phyloP scores from a whole-genome alignment of 2,888 invertebrate species.

The Apamea crenata region DNA sequence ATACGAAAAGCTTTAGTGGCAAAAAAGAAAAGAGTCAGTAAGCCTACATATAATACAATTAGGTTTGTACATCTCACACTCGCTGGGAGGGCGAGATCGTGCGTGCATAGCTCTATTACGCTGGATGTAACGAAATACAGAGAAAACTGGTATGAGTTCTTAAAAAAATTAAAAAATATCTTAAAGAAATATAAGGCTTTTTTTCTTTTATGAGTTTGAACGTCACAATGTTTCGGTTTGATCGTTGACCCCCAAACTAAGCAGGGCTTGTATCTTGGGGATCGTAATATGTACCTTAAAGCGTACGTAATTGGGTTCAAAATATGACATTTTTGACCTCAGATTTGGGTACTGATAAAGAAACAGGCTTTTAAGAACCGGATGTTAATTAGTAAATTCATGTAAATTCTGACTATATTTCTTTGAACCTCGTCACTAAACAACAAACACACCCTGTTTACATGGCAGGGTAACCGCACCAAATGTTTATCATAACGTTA shows the following conservation, averaged over 20 bases:
- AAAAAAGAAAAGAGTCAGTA: neutral
- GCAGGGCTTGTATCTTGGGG: neutral
- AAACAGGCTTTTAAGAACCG: too few relatives aligned
- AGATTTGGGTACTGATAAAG: neutral
- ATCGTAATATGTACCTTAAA: neutral
- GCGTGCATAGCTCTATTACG: too few relatives aligned
- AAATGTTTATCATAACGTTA: conserved; percentile 77
- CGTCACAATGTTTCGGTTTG: too few relatives aligned
- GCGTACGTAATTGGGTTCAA: neutral
- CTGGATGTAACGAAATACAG: too few relatives aligned
- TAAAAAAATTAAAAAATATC: too few relatives aligned
- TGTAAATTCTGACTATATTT: conserved; percentile 7
- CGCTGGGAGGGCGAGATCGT: too few relatives aligned
- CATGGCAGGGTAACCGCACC: conserved; percentile 67
- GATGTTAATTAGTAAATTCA: conserved; percentile 10
- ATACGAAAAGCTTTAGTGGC: neutral
- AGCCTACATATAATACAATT: neutral
- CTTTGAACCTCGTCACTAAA: conserved; percentile 25
- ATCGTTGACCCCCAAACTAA: neutral
- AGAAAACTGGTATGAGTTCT: too few relatives aligned
- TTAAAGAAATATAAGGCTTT: too few relatives aligned
- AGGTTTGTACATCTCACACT: neutral
- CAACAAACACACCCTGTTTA: conserved; percentile 60
- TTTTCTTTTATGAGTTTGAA: too few relatives aligned
- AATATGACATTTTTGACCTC: neutral